These are phyloP conservation scores for Sylvia atricapilla DNA, from an alignment of 2,113 vertebrate genomes.

Conservation along the genomic window DNA sequence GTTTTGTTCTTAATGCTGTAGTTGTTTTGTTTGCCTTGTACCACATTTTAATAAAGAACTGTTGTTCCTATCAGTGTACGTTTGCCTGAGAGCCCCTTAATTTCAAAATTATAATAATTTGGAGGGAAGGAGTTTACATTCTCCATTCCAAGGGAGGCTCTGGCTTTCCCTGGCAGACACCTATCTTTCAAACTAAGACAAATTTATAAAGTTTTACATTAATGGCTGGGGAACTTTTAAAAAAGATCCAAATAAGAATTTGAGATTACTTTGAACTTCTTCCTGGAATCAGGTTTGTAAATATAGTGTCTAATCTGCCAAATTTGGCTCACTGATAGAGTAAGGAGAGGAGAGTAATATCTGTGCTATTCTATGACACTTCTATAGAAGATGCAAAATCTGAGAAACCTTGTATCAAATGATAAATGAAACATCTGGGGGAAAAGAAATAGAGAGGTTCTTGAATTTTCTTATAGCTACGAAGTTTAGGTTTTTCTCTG, in stretches of 20 bases:
- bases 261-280: background rate
- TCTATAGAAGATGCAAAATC: background rate
- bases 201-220: background rate
- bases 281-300: background rate
- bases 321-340: fast-evolving
- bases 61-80: background rate
- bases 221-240: background rate
- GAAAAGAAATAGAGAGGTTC: background rate
- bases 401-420: background rate
- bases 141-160: background rate
- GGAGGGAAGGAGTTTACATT: background rate
- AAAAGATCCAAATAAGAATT: background rate
- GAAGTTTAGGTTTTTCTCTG: background rate
- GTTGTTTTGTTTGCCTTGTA: background rate
- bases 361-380: too few species aligned
- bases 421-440: background rate
- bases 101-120: background rate
- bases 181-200: background rate
- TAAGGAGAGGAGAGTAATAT: background rate
- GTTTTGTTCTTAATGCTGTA: background rate
- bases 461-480: fast-evolving
- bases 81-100: background rate
- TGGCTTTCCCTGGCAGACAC: background rate
- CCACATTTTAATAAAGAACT: background rate
- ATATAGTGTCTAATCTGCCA: background rate